phyloP scores from a whole-genome alignment of 2,113 vertebrate species.

The Astatotilapia flaviijosephi region DNA sequence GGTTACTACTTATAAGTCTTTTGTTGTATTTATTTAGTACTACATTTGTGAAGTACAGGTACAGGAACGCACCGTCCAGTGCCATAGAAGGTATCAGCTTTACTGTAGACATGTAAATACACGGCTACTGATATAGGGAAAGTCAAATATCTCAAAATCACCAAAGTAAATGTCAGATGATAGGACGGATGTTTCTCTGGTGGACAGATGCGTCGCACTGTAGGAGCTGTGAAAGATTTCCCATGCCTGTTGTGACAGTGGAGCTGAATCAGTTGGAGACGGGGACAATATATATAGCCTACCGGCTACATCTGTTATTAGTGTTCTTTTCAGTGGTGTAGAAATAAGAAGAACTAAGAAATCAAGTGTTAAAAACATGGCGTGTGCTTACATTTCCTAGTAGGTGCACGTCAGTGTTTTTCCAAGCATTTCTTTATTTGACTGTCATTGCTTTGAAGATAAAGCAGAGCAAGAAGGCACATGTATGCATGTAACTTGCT shows the following conservation, averaged over 20 bases:
- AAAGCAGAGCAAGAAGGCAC: not conserved
- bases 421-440: not conserved
- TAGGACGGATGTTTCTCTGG: not conserved
- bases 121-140: not conserved
- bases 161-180: not conserved
- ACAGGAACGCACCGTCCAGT: not conserved
- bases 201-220: not conserved
- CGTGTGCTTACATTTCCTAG: not conserved
- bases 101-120: not conserved
- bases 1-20: not conserved
- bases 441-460: not conserved
- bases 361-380: not conserved
- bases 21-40: not conserved
- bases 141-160: not conserved
- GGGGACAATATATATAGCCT: not conserved
- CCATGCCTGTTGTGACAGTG: not conserved
- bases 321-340: not conserved
- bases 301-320: not conserved
- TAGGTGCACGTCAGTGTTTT: not conserved
- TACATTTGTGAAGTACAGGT: not conserved
- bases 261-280: not conserved
- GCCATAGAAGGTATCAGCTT: not conserved
- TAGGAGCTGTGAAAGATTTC: not conserved
- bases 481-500: not conserved
- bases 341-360: not conserved